Conservation (phyloP, 2,113 vertebrate species). For the Myanophis thanlyinensis region DNA sequence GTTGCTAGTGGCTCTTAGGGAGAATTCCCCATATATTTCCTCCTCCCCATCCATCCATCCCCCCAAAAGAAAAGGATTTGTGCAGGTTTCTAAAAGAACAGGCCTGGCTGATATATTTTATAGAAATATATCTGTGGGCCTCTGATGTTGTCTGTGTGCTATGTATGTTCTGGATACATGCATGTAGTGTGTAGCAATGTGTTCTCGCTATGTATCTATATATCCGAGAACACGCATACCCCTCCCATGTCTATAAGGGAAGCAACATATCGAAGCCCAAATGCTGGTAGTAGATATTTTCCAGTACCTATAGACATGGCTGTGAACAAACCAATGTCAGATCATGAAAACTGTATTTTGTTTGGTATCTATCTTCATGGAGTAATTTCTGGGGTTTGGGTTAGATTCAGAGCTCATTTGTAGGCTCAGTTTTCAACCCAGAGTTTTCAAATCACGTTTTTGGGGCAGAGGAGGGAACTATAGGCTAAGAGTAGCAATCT, state of each 20-base stretch:
- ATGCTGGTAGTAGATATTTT: slow-evolving; percentile 2
- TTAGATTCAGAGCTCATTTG: not conserved
- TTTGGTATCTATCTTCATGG: not conserved
- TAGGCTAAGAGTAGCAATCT: not conserved
- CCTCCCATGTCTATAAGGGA: slow-evolving; percentile 26
- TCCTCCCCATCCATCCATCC: not conserved
- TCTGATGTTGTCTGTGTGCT: slow-evolving; percentile 4
- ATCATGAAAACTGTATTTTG: not conserved
- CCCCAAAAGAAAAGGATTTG: not conserved
- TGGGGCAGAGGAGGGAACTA: not conserved
- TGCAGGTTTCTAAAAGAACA: not conserved
- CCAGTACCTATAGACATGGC: slow-evolving; percentile 25
- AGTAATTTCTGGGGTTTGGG: not conserved
- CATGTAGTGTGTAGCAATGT: not conserved
- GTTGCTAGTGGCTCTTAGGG: not conserved
- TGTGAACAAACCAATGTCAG: not conserved
- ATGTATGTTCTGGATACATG: slow-evolving; percentile 24
- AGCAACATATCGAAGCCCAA: slow-evolving; percentile 17
- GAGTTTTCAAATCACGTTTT: not conserved
- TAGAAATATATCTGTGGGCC: slow-evolving; percentile 1
- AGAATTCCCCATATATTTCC: not conserved
- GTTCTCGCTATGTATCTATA: slow-evolving; percentile 7
- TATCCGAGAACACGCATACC: slow-evolving; percentile 5
- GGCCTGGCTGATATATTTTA: slow-evolving; percentile 8
- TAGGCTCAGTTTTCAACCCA: not conserved